Percentiles rank a stretch among this genome's conserved stretches.
phyloP scores from a whole-genome alignment of 2,113 vertebrate species.

The Glareola pratincola region DNA sequence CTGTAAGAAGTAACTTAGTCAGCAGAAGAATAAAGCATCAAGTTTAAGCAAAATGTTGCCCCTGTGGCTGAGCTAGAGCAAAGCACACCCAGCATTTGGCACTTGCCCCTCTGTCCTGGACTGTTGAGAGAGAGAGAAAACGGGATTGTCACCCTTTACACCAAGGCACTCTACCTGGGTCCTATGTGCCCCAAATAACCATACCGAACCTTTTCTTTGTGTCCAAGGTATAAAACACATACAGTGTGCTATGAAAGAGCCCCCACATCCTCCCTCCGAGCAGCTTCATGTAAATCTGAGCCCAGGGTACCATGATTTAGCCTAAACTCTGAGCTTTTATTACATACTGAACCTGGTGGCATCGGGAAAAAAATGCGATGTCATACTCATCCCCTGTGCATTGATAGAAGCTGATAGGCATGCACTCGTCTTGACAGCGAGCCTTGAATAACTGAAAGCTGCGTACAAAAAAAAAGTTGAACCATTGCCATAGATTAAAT shows the following conservation, averaged over 20 bases:
- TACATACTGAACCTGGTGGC: not conserved
- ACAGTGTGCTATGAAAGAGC: not conserved
- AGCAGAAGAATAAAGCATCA: not conserved
- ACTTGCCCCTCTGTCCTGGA: not conserved
- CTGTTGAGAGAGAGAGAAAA: not conserved
- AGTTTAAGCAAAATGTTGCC: not conserved
- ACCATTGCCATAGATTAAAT: slow-evolving; percentile 26
- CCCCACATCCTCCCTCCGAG: not conserved
- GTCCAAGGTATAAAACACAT: not conserved
- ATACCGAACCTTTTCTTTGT: not conserved
- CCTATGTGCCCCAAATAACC: not conserved
- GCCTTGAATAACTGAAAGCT: slow-evolving; percentile 20
- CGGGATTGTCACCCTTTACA: not conserved
- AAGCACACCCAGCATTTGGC: not conserved
- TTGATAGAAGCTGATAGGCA: slow-evolving; percentile 50
- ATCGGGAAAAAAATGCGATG: slow-evolving; percentile 1
- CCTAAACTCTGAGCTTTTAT: not conserved
- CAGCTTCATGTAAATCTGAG: not conserved
- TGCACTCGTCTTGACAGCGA: slow-evolving; percentile 49
- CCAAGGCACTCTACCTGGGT: not conserved
- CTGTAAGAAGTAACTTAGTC: not conserved
- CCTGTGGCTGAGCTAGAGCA: not conserved
- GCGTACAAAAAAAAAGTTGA: slow-evolving; percentile 44
- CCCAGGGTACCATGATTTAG: not conserved
- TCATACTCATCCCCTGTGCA: slow-evolving; percentile 19